A percentile compares a stretch with the other conserved stretches of the same genome.
phyloP scores from a whole-genome alignment of 2,888 invertebrate genomes.

The Clanis bilineata region DNA sequence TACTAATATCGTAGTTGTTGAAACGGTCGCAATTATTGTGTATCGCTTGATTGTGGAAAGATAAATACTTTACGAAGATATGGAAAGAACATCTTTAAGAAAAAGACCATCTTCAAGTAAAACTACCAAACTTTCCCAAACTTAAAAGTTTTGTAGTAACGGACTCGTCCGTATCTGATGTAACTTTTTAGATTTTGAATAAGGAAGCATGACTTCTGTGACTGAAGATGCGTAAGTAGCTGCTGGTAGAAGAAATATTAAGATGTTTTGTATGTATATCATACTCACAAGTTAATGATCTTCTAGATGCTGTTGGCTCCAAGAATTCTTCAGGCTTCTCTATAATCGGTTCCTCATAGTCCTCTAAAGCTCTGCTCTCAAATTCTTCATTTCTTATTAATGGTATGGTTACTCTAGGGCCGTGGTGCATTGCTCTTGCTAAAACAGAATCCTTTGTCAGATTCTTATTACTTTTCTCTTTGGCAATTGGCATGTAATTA shows the following conservation, averaged over 20 bases:
- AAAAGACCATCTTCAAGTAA: no score
- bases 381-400: conserved; percentile 59
- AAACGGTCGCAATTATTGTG: neutral
- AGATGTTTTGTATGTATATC: neutral
- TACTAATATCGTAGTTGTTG: no score
- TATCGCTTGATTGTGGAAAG: neutral
- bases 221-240: neutral
- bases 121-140: no score
- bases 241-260: conserved; percentile 7
- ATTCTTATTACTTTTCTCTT: conserved; percentile 63
- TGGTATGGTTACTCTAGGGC: conserved; percentile 59
- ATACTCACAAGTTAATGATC: conserved; percentile 72
- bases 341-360: conserved; percentile 52
- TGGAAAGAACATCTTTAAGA: no score
- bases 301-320: conserved; percentile 57
- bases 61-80: no score
- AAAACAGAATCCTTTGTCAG: conserved; percentile 21
- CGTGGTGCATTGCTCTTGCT: conserved; percentile 45
- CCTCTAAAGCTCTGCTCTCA: conserved; percentile 61
- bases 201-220: neutral
- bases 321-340: conserved; percentile 59
- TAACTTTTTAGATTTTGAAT: neutral
- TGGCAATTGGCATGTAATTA: conserved; percentile 76
- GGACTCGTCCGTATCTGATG: neutral
- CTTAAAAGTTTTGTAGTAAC: neutral